phyloP scores from a whole-genome alignment of 2,888 invertebrate species.

The Netelia melanura region DNA sequence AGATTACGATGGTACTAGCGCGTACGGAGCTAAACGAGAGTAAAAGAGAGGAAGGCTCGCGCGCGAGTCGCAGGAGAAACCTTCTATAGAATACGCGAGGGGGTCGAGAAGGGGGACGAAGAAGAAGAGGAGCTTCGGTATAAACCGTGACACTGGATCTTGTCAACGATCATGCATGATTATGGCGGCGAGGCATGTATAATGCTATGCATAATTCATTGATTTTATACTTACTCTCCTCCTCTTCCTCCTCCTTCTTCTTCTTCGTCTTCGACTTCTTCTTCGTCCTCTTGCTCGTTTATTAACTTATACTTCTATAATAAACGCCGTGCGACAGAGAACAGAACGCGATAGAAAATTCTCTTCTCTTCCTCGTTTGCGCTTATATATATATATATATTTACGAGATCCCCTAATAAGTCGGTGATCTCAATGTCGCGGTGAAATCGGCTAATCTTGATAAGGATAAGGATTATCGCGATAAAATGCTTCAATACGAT shows the following conservation, averaged over 20 bases:
- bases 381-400: constrained; percentile 12
- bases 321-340: constrained; percentile 26
- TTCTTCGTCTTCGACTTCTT: constrained; percentile 48
- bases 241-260: constrained; percentile 4
- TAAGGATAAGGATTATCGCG: constrained; percentile 76
- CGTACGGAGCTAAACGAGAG: constrained; percentile 10
- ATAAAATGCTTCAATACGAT: constrained; percentile 65
- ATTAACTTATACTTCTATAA: constrained; percentile 12
- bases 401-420: constrained; percentile 75
- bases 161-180: constrained; percentile 81
- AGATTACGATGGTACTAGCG: no score
- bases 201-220: constrained; percentile 82
- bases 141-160: constrained; percentile 77
- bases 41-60: not conserved
- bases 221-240: constrained; percentile 68
- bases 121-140: constrained; percentile 23
- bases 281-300: constrained; percentile 61
- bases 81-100: constrained; percentile 34
- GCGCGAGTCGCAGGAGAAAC: not conserved
- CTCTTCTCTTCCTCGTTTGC: constrained; percentile 11
- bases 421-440: constrained; percentile 72
- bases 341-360: not conserved
- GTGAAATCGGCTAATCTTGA: constrained; percentile 78
- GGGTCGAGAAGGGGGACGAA: not conserved
- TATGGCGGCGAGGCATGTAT: constrained; percentile 80